phyloP scores from a whole-genome alignment of 2,888 invertebrate species.

The Parasteatoda lunata region DNA sequence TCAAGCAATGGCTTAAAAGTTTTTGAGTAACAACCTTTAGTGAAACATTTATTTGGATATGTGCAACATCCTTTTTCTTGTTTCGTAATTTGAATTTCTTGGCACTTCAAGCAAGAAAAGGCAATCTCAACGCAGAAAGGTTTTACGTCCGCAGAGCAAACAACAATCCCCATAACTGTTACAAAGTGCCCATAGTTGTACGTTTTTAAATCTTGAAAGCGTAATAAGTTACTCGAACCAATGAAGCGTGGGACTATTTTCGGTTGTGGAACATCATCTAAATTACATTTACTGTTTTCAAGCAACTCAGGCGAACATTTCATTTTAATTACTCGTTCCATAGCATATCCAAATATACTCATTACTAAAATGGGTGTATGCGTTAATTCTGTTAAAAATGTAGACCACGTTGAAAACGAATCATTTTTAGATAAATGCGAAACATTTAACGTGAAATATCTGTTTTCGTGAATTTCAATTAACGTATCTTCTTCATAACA shows the following conservation, averaged over 20 bases:
- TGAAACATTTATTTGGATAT: conserved; percentile 77
- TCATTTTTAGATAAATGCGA: conserved; percentile 53
- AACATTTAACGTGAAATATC: conserved; percentile 67
- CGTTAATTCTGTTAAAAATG: conserved; percentile 81
- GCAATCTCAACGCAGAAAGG: conserved; percentile 85
- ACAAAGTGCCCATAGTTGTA: conserved; percentile 85
- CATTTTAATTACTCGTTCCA: conserved; percentile 81
- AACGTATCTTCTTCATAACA: conserved; percentile 73
- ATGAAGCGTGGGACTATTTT: conserved; percentile 78
- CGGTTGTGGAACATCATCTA: not conserved
- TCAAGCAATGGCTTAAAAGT: conserved; percentile 74
- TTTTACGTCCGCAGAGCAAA: conserved; percentile 84
- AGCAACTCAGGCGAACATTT: conserved; percentile 68
- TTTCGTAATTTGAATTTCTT: conserved; percentile 80
- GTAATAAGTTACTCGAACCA: conserved; percentile 81
- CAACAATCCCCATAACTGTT: conserved; percentile 88
- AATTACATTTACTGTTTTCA: conserved; percentile 16
- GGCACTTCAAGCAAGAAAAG: conserved; percentile 84
- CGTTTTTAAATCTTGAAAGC: conserved; percentile 82
- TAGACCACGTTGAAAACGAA: conserved; percentile 79
- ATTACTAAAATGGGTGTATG: conserved; percentile 82
- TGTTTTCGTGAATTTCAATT: conserved; percentile 73
- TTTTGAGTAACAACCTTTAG: conserved; percentile 73
- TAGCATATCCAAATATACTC: conserved; percentile 83
- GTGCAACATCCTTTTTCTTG: conserved; percentile 80